A percentile compares a stretch with the other conserved stretches of the same genome.
These are phyloP conservation scores for Polymixis lichenea DNA, from an alignment of 2,888 invertebrate genomes.

Conservation along the genomic window DNA sequence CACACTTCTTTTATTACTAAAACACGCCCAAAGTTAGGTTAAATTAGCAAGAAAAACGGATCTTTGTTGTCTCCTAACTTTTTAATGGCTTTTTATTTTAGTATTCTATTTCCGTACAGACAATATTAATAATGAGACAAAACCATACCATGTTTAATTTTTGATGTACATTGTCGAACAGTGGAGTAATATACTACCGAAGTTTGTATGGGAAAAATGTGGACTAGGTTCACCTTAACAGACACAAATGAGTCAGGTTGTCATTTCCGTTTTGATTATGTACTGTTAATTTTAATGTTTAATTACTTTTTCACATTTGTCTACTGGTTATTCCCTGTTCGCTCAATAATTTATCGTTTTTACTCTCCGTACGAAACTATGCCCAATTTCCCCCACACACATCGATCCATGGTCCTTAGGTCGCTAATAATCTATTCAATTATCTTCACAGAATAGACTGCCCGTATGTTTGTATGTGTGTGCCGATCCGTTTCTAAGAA, in stretches of 20 bases:
- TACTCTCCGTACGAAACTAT: slow-evolving; percentile 3
- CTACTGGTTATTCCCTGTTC: background rate
- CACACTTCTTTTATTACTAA: too few relatives aligned
- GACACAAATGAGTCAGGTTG: background rate
- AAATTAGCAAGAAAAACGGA: too few relatives aligned
- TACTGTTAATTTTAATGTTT: background rate
- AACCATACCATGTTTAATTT: too few relatives aligned
- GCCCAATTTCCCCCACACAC: slow-evolving; percentile 13
- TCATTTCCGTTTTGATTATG: background rate
- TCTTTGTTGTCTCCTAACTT: too few relatives aligned
- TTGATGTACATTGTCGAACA: too few relatives aligned
- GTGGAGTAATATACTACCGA: too few relatives aligned
- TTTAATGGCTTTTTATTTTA: too few relatives aligned
- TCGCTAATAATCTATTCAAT: slow-evolving; percentile 58
- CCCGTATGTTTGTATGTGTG: slow-evolving; percentile 17
- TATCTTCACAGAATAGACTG: slow-evolving; percentile 39
- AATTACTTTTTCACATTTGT: background rate
- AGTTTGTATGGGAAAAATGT: too few relatives aligned
- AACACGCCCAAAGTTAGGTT: too few relatives aligned
- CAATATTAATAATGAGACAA: too few relatives aligned
- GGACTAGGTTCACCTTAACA: too few relatives aligned
- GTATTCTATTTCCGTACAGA: too few relatives aligned
- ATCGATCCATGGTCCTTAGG: slow-evolving; percentile 29
- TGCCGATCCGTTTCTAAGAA: slow-evolving; percentile 29
- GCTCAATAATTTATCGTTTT: background rate